Evolutionary conservation across 1,140 invertebrate species (phyloP), one percentile per base, ranked within the genome.

Genomic region (Cydia strobilella): DNA sequence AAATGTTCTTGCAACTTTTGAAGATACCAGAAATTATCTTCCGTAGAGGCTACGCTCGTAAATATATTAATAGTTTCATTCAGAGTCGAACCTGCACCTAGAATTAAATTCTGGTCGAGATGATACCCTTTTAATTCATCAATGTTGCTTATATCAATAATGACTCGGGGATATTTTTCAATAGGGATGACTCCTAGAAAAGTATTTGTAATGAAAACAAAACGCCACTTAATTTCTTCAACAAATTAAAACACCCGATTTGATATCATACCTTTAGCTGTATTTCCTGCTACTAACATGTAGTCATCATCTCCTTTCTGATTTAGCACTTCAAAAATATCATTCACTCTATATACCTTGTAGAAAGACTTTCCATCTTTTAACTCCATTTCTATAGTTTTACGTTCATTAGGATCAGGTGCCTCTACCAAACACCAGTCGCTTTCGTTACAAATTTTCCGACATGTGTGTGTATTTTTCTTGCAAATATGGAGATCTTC

Each of bases 51-150:
- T 5, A 89, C 69, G 0, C 39, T 72, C 31, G 79, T 75, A 31
- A 96, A 95, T 12, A 94, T 86, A 0, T 94, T 86, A 93, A 95
- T 96, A 1, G 95, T 89, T 63, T 94, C 93, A 0, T 94, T 95
- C 1, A 97, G 89, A 1, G 94, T 94, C 0, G 94, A 85, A 76
- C 95, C 95, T 10, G 93, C 96, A 0, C 96, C 96, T 4, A 96
- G 78, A 0, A 90, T 90, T 31, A 96, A 76, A 18, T 92, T 92
- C 77, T 90, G 88, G 27, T 90, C 96, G 94, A 96, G 94, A 82
- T 94, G 93, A 79, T 94, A 90, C 69, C 94, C 95, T 15, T 95
- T 93, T 15, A 95, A 87, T 63, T 90, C 81, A 54, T 95, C 95
- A 75, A 95, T 94, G 54, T 94, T 82, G 20, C 93, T 90, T 80